Evolutionary conservation across 1,140 invertebrate species (phyloP).

Genomic region (Bombus pyrosoma): DNA sequence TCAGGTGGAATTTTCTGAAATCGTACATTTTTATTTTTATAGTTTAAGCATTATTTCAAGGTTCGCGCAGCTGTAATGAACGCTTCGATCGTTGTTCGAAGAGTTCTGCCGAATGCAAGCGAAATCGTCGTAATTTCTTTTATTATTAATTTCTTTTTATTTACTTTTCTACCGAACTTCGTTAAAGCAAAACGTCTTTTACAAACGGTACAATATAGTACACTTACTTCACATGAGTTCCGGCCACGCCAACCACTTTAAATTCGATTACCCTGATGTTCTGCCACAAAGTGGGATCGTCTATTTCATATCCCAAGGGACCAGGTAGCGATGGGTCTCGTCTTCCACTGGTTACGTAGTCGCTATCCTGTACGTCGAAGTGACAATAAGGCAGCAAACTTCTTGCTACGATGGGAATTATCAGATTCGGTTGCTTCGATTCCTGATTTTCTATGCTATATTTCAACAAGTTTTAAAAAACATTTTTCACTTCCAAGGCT

Average conservation of each 20-base stretch:
- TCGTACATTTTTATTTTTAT: not conserved
- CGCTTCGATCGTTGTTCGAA: too few species aligned
- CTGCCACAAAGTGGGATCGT: conserved; percentile 72
- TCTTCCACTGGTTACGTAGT: conserved; percentile 81
- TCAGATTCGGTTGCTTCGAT: conserved; percentile 55
- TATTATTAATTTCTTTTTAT: not conserved
- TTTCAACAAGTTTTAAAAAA: not conserved
- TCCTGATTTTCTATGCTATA: conserved; percentile 74
- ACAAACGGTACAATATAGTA: not conserved
- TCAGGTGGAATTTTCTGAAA: conserved; percentile 73
- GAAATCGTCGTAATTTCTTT: not conserved
- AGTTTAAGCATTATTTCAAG: too few species aligned
- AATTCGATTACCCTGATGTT: conserved; percentile 82
- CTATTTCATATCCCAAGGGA: conserved; percentile 55
- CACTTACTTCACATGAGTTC: conserved; percentile 65
- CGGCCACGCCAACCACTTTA: conserved; percentile 81
- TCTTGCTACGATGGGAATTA: conserved; percentile 66
- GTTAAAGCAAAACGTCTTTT: not conserved
- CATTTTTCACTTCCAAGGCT: too few species aligned
- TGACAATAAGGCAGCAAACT: conserved; percentile 83
- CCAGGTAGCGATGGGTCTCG: conserved; percentile 71
- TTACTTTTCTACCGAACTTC: not conserved
- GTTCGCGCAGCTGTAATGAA: not conserved
- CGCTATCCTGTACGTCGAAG: conserved; percentile 82
- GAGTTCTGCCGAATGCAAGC: not conserved